phyloP scores from a whole-genome alignment of 2,113 vertebrate genomes.

The Sorex araneus region DNA sequence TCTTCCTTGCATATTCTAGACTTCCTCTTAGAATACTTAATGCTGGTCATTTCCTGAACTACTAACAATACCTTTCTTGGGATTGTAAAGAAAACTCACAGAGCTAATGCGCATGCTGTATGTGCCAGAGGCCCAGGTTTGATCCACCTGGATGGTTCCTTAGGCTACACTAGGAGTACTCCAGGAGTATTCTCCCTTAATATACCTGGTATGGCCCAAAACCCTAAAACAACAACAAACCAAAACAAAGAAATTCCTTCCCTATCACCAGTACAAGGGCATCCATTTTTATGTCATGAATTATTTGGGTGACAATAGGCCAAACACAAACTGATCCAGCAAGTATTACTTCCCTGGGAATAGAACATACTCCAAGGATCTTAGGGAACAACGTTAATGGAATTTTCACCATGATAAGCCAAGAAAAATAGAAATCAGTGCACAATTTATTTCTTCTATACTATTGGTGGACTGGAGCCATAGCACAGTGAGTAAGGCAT shows the following conservation, averaged over 20 bases:
- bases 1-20: conserved; percentile 14
- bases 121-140: no score
- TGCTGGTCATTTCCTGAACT: not conserved
- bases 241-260: not conserved
- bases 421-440: conserved; percentile 1
- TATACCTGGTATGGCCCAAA: no score
- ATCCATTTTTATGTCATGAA: not conserved
- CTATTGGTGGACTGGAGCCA: no score
- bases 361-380: not conserved
- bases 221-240: no score
- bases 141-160: no score
- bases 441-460: no score
- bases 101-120: no score
- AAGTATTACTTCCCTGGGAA: conserved; percentile 22
- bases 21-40: not conserved
- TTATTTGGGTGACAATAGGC: not conserved
- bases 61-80: not conserved
- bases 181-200: no score
- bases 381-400: conserved; percentile 33
- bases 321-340: not conserved
- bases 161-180: no score
- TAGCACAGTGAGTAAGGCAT: no score
- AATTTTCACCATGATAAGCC: not conserved
- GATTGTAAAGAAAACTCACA: no score
- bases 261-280: not conserved